Conservation (phyloP, 1,140 invertebrate genomes). For the Teleogryllus occipitalis region DNA sequence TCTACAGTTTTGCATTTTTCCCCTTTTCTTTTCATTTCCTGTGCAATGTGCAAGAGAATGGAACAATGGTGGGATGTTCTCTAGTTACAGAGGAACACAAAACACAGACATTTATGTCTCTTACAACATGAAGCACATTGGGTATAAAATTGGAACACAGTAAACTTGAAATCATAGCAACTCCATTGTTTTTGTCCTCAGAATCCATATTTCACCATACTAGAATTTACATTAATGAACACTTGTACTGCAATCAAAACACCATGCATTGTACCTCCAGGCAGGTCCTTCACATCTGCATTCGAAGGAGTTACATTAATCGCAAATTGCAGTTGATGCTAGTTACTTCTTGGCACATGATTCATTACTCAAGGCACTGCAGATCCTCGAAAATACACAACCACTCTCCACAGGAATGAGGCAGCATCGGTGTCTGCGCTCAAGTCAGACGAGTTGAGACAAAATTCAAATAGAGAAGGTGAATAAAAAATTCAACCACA, state of each 20-base stretch:
- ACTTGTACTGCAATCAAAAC: constrained; percentile 17
- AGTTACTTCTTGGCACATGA: constrained; percentile 19
- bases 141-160: constrained; percentile 14
- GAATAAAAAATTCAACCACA: constrained; percentile 13
- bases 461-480: constrained; percentile 6
- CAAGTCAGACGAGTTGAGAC: background rate
- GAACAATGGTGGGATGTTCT: constrained; percentile 9
- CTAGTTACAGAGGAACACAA: background rate
- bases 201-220: background rate
- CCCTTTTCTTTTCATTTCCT: constrained; percentile 8
- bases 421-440: constrained; percentile 1
- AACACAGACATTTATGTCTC: constrained; percentile 4
- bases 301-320: background rate
- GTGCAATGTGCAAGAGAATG: background rate
- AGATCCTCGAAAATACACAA: constrained; percentile 15
- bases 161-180: background rate
- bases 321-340: constrained; percentile 8
- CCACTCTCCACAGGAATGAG: constrained; percentile 17
- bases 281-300: background rate
- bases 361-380: constrained; percentile 20
- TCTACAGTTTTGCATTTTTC: constrained; percentile 6
- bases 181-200: background rate
- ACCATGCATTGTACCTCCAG: background rate
- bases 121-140: constrained; percentile 10
- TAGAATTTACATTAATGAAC: constrained; percentile 11